These are phyloP conservation scores for Pantelozetes paolii DNA, from an alignment of 2,888 invertebrate species.

Conservation along the genomic window DNA sequence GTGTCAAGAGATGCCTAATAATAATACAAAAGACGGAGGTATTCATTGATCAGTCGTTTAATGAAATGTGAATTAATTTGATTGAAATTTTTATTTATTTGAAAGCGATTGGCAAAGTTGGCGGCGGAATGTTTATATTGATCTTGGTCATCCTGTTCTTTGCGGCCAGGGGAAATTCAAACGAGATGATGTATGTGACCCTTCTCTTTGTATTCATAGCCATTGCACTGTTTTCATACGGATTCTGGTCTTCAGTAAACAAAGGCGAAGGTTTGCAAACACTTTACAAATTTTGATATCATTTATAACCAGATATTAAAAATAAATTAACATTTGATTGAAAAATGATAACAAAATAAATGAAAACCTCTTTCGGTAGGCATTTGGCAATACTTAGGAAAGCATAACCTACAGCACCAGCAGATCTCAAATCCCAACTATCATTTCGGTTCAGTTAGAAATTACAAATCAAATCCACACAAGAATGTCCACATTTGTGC, in stretches of 20 bases:
- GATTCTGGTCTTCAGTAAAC: constrained; percentile 37
- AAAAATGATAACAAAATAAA: too few species aligned
- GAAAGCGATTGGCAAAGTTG: constrained; percentile 37
- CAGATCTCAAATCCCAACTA: constrained; percentile 41
- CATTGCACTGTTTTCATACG: constrained; percentile 38
- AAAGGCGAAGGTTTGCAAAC: constrained; percentile 32
- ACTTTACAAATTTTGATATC: not conserved
- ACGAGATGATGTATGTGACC: constrained; percentile 41
- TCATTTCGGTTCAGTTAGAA: constrained; percentile 20
- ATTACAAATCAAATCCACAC: constrained; percentile 27
- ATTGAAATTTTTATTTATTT: too few species aligned
- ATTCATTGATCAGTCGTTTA: too few species aligned
- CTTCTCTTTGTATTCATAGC: constrained; percentile 30
- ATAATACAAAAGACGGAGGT: too few species aligned
- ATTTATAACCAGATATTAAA: not conserved
- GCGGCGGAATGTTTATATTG: constrained; percentile 31
- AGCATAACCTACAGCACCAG: constrained; percentile 41
- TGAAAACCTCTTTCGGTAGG: not conserved
- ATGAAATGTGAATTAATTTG: too few species aligned
- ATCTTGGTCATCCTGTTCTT: constrained; percentile 38
- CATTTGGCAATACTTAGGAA: constrained; percentile 40
- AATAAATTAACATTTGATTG: too few species aligned
- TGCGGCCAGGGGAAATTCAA: constrained; percentile 30
- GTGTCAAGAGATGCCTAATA: too few species aligned
- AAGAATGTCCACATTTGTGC: constrained; percentile 24